Evolutionary conservation across 2,888 invertebrate genomes (phyloP).

Genomic region (Agriopis aurantiaria): DNA sequence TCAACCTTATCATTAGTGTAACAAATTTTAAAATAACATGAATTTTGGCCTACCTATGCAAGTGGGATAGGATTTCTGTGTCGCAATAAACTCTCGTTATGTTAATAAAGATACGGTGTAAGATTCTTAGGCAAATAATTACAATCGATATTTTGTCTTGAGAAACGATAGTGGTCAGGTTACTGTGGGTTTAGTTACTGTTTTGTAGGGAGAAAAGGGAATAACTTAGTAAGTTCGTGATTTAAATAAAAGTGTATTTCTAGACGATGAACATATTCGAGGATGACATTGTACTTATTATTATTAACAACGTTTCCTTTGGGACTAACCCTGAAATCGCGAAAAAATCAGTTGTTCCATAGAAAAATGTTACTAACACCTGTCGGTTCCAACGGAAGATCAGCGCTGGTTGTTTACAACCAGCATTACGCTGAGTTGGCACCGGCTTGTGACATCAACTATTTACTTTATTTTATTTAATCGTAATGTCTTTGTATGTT

Average conservation of each 20-base stretch:
- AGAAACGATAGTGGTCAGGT: conserved; percentile 11
- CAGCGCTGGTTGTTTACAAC: too few relatives aligned
- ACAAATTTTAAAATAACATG: neutral
- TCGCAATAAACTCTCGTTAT: conserved; percentile 42
- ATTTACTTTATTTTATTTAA: too few relatives aligned
- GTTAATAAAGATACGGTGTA: conserved; percentile 38
- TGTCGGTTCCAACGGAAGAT: too few relatives aligned
- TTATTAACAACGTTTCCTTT: too few relatives aligned
- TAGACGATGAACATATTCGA: too few relatives aligned
- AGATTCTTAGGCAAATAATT: conserved; percentile 31
- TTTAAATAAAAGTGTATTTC: neutral
- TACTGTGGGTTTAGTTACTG: conserved; percentile 4
- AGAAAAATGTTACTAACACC: too few relatives aligned
- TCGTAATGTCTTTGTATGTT: too few relatives aligned
- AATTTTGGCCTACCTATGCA: conserved; percentile 31
- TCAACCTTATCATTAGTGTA: neutral
- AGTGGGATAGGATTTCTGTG: conserved; percentile 40
- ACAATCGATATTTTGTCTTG: conserved; percentile 38
- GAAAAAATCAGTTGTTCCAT: too few relatives aligned
- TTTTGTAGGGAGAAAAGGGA: neutral
- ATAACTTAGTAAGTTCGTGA: neutral
- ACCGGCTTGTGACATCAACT: too few relatives aligned
- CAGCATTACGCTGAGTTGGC: too few relatives aligned
- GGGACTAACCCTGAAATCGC: too few relatives aligned
- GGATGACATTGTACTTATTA: too few relatives aligned